Conservation (phyloP, 2,797 vertebrate genomes). For the Diplodus sargus region DNA sequence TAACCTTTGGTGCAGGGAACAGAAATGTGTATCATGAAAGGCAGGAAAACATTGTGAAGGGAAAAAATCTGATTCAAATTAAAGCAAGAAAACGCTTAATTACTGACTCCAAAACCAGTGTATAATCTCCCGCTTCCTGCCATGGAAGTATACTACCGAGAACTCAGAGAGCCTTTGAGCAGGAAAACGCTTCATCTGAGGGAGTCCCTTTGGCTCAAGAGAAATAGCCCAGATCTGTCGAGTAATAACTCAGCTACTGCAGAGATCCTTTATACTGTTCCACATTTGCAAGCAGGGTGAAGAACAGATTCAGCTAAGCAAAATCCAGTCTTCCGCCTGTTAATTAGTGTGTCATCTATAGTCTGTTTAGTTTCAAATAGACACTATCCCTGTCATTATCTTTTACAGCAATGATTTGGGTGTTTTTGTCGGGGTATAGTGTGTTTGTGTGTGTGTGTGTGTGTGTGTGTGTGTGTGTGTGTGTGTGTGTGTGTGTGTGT, state of each 20-base stretch:
- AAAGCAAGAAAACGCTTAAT: background rate
- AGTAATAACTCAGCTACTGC: constrained; percentile 52
- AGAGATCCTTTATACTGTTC: constrained; percentile 47
- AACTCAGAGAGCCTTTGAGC: background rate
- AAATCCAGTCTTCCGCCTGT: constrained; percentile 1
- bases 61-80: background rate
- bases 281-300: constrained; percentile 34
- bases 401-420: background rate
- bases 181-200: constrained; percentile 35
- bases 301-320: constrained; percentile 7
- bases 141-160: background rate
- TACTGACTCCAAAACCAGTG: background rate
- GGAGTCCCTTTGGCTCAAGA: constrained; percentile 48
- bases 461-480: too few relatives aligned
- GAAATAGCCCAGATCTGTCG: constrained; percentile 62
- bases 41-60: background rate
- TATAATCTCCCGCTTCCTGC: background rate
- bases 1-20: too few relatives aligned
- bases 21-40: background rate
- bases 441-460: too few relatives aligned
- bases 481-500: too few relatives aligned
- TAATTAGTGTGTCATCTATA: constrained; percentile 6
- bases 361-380: constrained; percentile 16
- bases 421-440: background rate
- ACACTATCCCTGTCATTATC: background rate